phyloP scores from a whole-genome alignment of 2,797 vertebrate species.

The Euthynnus affinis region DNA sequence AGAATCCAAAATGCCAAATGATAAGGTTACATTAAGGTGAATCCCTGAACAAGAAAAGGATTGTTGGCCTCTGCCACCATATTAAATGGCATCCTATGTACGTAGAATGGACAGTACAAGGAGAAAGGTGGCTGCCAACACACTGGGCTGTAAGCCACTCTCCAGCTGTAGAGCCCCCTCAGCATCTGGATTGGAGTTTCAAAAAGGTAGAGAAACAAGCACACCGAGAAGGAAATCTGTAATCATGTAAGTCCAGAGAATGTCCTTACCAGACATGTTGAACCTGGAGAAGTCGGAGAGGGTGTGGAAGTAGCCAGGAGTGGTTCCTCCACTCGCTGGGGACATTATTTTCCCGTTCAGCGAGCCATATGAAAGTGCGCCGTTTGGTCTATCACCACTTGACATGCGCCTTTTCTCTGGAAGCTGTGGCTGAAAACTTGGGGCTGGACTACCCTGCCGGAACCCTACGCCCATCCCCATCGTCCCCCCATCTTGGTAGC shows the following conservation, averaged over 20 bases:
- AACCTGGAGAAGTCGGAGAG: conserved; percentile 97
- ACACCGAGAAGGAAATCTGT: neutral
- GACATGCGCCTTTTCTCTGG: conserved; percentile 97
- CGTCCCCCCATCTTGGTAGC: conserved; percentile 85
- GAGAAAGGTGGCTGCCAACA: neutral
- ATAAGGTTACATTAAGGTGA: neutral
- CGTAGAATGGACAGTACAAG: neutral
- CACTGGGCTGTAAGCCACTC: neutral
- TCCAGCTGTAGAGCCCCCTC: neutral
- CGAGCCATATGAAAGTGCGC: conserved; percentile 90
- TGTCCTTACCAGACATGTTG: conserved; percentile 90
- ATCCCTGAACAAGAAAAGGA: neutral
- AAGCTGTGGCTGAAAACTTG: conserved; percentile 85
- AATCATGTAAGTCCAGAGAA: neutral
- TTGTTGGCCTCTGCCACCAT: neutral
- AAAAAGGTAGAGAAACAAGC: neutral
- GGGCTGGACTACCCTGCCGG: conserved; percentile 90
- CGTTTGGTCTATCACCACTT: conserved; percentile 90
- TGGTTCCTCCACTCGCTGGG: conserved; percentile 86
- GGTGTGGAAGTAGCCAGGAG: conserved; percentile 91
- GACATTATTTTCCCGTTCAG: conserved; percentile 93
- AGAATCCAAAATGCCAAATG: neutral
- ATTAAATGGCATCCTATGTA: neutral
- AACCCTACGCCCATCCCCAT: conserved; percentile 79
- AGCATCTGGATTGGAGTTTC: neutral